Evolutionary conservation across 2,113 vertebrate genomes (phyloP), one percentile per base, ranked within the genome.

Genomic region (Puma concolor): DNA sequence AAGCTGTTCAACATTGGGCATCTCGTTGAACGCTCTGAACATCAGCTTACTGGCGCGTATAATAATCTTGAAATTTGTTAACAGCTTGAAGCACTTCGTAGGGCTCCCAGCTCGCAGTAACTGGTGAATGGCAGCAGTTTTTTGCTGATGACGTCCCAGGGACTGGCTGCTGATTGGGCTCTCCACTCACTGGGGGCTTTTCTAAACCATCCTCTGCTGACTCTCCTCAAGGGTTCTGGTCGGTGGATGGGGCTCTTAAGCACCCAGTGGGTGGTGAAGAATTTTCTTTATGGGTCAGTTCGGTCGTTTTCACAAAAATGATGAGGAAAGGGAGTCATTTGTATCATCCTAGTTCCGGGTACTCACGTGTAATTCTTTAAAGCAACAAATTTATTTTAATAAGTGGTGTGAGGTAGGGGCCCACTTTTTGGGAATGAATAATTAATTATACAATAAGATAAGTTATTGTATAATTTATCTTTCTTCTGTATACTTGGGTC

Each of bases 351-450:
- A 17, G 11, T 84, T 86, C 66, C 9, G 80, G 44, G 27, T 14
- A 13, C 11, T 93, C 27, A 48, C 4, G 3, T 63, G 21, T 95
- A 71, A 76, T 88, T 98, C n/a, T 74, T 74, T 72, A 79, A 94
- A 79, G 41, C 31, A 88, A 9, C 74, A 48, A 69, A 86, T 90
- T 85, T 36, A 81, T 88, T 93, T 95, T 81, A 88, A 81, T 91
- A 74, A 92, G 60, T 88, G 38, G 38, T n/a, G 38, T 86, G 54
- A 93, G 52, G 66, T 50, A 72, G 90, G 41, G 57, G 36, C 72
- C 41, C 8, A 41, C 29, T 52, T 76, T 93, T 85, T 69, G 7
- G 33, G 29, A 77, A 77, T 7, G 15, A 83, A 64, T 95, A 54
- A 44, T 36, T 88, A 83, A 60, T 90, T 44, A 44, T 44, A 44